Evolutionary conservation across 2,113 vertebrate genomes (phyloP), one percentile per base, ranked within the genome.

Genomic region (Chionodraco myersi): DNA sequence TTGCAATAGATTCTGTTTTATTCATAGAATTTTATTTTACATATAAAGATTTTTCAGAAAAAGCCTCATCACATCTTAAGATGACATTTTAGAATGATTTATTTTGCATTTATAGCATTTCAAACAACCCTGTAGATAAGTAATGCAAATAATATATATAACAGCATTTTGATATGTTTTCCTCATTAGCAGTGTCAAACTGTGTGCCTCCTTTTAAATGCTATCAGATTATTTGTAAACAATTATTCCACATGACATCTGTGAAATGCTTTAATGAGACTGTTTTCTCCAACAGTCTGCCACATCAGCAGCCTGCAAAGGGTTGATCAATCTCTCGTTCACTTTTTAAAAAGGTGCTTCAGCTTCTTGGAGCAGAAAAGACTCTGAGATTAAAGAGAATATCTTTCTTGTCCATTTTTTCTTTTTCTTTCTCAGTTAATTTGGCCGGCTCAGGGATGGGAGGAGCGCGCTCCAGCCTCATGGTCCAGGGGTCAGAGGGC

Each of bases 391-490:
- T 68, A 63, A 49, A 77, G 75, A 77, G 48, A 54, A 57, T 67
- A 75, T 78, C 48, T 75, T 52, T 84, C 66, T 84, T 64, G 26
- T 78, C 48, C 30, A 30, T 30, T 30, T 76, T 66, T 67, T 60
- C 52, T 45, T 34, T 10, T 34, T 68, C n/a, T 30, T 52, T 54
- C 53, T 30, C 48, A 66, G 84, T 81, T 95, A 94, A 99, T 87
- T 97, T 97, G 88, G 96, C 96, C 0, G 96, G 81, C 86, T 98
- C 97, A 0, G 97, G 94, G 85, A 99, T 96, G 80, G 97, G 95
- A 45, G 94, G 93, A 74, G 95, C 84, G 0, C 96, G 96, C 68
- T 96, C 94, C 7, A 98, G 95, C 82, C 96, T 94, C 0, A 97
- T 87, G 84, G 95, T 95, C 98, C 98, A 99, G 3, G 98, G 97